phyloP scores from a whole-genome alignment of 2,797 vertebrate species.

The Phrynocephalus forsythii region DNA sequence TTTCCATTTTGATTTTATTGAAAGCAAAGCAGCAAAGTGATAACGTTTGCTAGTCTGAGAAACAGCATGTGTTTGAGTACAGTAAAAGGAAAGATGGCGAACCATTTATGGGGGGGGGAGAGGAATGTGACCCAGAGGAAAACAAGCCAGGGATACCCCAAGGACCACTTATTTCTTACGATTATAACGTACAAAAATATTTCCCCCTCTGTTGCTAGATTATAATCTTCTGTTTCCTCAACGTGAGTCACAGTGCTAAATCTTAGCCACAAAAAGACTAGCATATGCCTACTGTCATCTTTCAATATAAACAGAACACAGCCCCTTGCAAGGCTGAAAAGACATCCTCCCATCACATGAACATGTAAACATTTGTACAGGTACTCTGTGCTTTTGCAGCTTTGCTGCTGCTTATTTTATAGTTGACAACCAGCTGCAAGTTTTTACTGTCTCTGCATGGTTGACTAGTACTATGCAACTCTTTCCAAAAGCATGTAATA shows the following conservation, averaged over 20 bases:
- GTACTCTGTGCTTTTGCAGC: not conserved
- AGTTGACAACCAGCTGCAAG: not conserved
- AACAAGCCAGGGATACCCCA: conserved; percentile 25
- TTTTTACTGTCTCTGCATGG: not conserved
- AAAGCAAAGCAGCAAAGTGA: conserved; percentile 47
- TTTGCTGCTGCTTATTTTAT: conserved; percentile 12
- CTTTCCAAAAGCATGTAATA: not conserved
- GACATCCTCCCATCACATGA: not conserved
- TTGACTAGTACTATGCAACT: not conserved
- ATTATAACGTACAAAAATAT: conserved; percentile 47
- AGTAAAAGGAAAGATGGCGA: conserved; percentile 24
- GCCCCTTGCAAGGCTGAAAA: not conserved
- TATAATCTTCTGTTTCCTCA: conserved; percentile 45
- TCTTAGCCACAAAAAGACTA: conserved; percentile 18
- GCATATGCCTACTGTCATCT: not conserved
- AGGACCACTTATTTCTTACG: conserved; percentile 20
- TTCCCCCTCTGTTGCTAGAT: conserved; percentile 18
- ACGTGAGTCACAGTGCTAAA: conserved; percentile 43
- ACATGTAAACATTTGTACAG: not conserved
- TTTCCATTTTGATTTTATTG: conserved; percentile 52
- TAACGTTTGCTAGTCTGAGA: conserved; percentile 53
- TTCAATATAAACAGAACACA: conserved; percentile 7
- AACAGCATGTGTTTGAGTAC: conserved; percentile 22
- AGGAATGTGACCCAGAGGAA: conserved; percentile 6
- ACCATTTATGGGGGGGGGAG: conserved; percentile 29